Evolutionary conservation across 2,113 vertebrate species (phyloP).

Genomic region (Mustela lutreola): DNA sequence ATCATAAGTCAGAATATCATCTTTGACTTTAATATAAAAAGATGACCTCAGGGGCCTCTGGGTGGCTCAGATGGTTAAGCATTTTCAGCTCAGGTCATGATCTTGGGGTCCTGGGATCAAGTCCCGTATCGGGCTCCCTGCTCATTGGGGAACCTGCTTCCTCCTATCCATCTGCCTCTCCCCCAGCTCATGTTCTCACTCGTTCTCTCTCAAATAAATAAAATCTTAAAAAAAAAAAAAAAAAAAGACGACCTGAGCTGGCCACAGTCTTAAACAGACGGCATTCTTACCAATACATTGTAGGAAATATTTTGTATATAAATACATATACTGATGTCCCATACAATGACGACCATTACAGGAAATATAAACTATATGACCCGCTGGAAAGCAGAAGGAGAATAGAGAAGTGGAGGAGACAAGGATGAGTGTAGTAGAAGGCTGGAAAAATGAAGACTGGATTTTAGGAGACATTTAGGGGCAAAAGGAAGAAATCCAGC

Average conservation of each 20-base stretch:
- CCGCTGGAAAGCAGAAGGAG: not conserved
- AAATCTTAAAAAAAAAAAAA: not conserved
- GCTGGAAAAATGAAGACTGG: not conserved
- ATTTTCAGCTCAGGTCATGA: too few species aligned
- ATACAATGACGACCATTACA: not conserved
- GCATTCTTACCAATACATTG: not conserved
- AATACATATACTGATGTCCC: not conserved
- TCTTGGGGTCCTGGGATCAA: too few species aligned
- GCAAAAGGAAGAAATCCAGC: not conserved
- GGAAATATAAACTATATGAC: not conserved
- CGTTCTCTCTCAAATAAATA: too few species aligned
- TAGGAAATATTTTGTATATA: not conserved
- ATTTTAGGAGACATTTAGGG: slow-evolving; percentile 26
- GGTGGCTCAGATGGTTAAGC: too few species aligned
- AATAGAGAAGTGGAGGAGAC: not conserved
- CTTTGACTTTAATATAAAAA: too few species aligned
- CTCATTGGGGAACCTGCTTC: too few species aligned
- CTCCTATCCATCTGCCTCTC: too few species aligned
- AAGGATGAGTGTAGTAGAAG: not conserved
- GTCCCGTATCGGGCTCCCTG: too few species aligned
- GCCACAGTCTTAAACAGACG: not conserved
- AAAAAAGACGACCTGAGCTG: not conserved
- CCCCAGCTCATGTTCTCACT: too few species aligned
- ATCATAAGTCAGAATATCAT: too few species aligned
- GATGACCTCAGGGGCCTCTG: too few species aligned